Conservation (phyloP, 35 echinoderm and acorn worm genomes). For the Patiria miniata region DNA sequence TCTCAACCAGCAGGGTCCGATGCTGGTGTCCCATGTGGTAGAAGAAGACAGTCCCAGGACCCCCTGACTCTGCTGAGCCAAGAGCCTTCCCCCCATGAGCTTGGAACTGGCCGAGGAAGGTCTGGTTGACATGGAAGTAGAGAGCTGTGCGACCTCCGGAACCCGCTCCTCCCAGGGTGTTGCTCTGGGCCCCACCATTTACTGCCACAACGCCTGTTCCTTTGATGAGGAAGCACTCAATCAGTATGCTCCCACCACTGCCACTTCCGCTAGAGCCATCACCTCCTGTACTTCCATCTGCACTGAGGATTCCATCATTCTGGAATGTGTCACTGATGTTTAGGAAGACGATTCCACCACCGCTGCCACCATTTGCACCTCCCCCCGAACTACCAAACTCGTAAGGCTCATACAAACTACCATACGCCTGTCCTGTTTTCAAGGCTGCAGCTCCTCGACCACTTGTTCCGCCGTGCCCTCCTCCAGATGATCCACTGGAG, state of each 20-base stretch:
- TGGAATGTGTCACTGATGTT: slow-evolving; percentile 73
- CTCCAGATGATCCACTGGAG: slow-evolving; percentile 72
- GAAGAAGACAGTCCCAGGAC: slow-evolving; percentile 87
- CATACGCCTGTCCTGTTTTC: slow-evolving; percentile 87
- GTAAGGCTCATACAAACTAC: slow-evolving; percentile 91
- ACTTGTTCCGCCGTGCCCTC: slow-evolving; percentile 82
- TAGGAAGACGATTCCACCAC: slow-evolving; percentile 72
- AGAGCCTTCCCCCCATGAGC: slow-evolving; percentile 59
- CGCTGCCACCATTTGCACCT: slow-evolving; percentile 59
- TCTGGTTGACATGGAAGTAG: slow-evolving; percentile 75
- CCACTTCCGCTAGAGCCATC: slow-evolving; percentile 60
- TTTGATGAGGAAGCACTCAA: slow-evolving; percentile 48
- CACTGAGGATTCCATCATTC: slow-evolving; percentile 81
- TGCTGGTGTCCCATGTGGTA: slow-evolving; percentile 84
- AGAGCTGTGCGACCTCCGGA: slow-evolving; percentile 81
- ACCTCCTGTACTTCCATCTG: slow-evolving; percentile 54
- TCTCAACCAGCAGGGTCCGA: slow-evolving; percentile 85
- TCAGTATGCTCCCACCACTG: slow-evolving; percentile 73
- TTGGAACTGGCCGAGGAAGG: slow-evolving; percentile 68
- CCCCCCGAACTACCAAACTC: slow-evolving; percentile 84
- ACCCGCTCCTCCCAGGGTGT: slow-evolving; percentile 55
- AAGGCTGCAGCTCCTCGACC: slow-evolving; percentile 54
- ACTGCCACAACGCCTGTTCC: slow-evolving; percentile 56
- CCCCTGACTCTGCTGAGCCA: slow-evolving; percentile 38
- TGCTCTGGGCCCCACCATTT: slow-evolving; percentile 55